A percentile compares a stretch with the other conserved stretches of the same genome.
phyloP scores from a whole-genome alignment of 2,113 vertebrate genomes.

The Salvelinus fontinalis region DNA sequence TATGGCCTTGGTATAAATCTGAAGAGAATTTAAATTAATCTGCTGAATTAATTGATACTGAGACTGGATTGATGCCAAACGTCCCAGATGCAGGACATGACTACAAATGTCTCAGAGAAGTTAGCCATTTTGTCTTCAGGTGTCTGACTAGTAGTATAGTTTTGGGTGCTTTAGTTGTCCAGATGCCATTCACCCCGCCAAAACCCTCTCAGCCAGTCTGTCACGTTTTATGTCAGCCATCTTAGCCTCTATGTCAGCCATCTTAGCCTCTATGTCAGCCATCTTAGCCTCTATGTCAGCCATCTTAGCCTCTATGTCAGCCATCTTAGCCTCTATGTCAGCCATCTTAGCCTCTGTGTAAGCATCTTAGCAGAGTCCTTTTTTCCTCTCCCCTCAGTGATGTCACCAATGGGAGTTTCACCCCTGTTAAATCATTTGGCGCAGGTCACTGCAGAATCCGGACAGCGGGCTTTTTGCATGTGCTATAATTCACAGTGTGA shows the following conservation, averaged over 20 bases:
- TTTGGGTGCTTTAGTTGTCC: not conserved
- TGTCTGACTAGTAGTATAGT: too few species aligned
- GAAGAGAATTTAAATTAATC: too few species aligned
- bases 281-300: too few species aligned
- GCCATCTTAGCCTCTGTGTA: too few species aligned
- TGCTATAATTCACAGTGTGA: slow-evolving; percentile 47
- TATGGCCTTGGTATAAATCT: too few species aligned
- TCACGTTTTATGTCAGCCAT: not conserved
- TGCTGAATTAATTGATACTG: too few species aligned
- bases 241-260: not conserved
- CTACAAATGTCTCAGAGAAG: too few species aligned
- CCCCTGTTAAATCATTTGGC: not conserved
- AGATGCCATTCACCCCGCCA: not conserved
- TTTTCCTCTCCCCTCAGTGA: not conserved
- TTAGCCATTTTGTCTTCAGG: not conserved
- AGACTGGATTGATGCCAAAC: too few species aligned
- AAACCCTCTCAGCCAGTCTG: not conserved
- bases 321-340: not conserved
- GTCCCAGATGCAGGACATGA: too few species aligned
- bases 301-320: not conserved
- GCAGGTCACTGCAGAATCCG: slow-evolving; percentile 43
- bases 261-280: too few species aligned
- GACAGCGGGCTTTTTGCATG: slow-evolving; percentile 43
- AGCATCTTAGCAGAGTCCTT: too few species aligned
- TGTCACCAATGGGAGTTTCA: not conserved